Conservation (phyloP, 1,140 invertebrate genomes). For the Caenorhabditis briggsae region DNA sequence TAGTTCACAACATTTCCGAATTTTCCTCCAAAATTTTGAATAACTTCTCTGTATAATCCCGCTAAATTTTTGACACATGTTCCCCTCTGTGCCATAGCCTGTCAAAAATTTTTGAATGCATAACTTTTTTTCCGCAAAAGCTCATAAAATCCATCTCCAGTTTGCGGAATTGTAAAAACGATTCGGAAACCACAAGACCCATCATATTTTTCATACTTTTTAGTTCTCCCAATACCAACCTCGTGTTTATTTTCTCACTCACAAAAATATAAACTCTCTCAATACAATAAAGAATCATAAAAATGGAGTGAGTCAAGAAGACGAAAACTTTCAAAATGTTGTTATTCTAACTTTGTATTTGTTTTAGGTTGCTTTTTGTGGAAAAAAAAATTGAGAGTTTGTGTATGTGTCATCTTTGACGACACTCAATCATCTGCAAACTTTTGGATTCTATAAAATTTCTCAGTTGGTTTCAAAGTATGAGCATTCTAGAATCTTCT, state of each 20-base stretch:
- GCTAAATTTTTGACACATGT: no score
- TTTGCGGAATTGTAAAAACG: no score
- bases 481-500: background rate
- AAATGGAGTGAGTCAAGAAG: constrained; percentile 23
- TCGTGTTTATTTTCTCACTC: constrained; percentile 46
- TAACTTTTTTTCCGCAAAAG: background rate
- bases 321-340: background rate
- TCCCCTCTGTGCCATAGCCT: no score
- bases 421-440: background rate
- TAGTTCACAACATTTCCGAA: no score
- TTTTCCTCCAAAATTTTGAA: no score
- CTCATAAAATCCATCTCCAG: background rate
- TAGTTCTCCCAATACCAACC: background rate
- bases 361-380: constrained; percentile 15
- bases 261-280: constrained; percentile 19
- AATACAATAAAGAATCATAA: background rate
- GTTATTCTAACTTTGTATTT: background rate
- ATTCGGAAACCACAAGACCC: background rate
- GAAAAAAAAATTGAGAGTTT: background rate
- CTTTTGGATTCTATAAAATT: background rate
- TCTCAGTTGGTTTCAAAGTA: background rate
- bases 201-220: background rate
- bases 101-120: no score
- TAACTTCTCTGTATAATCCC: no score
- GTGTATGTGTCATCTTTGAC: constrained; percentile 27